Percentiles rank a stretch among this genome's conserved stretches.
Evolutionary conservation across 2,888 invertebrate genomes (phyloP).

Genomic region (Oasisia sp.): DNA sequence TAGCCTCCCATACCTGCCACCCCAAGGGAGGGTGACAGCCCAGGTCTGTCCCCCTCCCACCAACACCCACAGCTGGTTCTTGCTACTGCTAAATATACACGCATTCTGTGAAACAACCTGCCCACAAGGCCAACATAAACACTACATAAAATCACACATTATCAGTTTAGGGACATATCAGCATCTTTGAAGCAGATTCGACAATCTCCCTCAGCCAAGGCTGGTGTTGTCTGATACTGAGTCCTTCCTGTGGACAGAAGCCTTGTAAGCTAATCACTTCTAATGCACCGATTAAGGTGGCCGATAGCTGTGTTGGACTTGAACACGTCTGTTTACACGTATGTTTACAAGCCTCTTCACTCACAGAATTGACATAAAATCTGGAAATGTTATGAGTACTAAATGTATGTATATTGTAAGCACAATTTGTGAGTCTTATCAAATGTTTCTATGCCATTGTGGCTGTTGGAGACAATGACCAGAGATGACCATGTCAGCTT

Average conservation of each 20-base stretch:
- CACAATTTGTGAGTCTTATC: too few species aligned
- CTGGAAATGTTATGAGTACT: not conserved
- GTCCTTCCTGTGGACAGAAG: not conserved
- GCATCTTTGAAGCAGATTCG: not conserved
- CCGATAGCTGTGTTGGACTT: not conserved
- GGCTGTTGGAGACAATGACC: not conserved
- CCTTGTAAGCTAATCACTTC: not conserved
- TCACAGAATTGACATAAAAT: not conserved
- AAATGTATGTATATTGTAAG: not conserved
- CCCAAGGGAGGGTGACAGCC: not conserved
- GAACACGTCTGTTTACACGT: not conserved
- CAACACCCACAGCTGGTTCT: not conserved
- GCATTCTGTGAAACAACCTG: not conserved
- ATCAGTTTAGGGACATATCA: not conserved
- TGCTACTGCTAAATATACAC: not conserved
- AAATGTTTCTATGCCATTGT: not conserved
- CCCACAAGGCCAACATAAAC: not conserved
- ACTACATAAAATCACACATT: not conserved
- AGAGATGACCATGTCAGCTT: not conserved
- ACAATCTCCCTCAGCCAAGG: not conserved
- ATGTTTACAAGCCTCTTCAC: not conserved
- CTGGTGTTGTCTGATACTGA: not conserved
- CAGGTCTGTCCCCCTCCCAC: not conserved
- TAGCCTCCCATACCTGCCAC: not conserved
- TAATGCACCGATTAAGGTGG: not conserved